Percentiles rank a stretch among this genome's conserved stretches.
These are phyloP conservation scores for Chrysolina oricalcia DNA, from an alignment of 2,888 invertebrate species.

Conservation along the genomic window DNA sequence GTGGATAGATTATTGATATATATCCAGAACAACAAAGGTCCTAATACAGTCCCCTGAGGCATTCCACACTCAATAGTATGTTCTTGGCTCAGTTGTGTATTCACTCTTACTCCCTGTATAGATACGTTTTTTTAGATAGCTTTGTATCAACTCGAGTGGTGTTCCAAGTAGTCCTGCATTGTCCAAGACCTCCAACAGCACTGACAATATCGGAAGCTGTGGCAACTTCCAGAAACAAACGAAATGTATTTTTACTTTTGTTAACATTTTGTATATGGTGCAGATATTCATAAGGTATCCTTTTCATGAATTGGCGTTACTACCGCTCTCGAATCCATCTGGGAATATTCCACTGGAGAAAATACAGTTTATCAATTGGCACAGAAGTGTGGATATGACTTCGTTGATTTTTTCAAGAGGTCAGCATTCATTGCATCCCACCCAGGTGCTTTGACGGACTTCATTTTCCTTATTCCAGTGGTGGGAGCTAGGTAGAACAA, in stretches of 20 bases:
- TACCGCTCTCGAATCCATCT: slow-evolving; percentile 30
- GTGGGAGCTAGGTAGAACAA: slow-evolving; percentile 4
- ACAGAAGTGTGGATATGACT: slow-evolving; percentile 26
- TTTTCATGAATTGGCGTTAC: slow-evolving; percentile 36
- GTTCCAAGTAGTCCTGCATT: slow-evolving; percentile 8
- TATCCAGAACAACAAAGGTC: too few species aligned
- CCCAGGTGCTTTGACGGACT: slow-evolving; percentile 30
- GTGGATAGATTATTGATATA: too few species aligned
- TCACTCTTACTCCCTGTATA: neutral
- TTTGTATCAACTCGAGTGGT: neutral
- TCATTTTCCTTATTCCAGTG: slow-evolving; percentile 16
- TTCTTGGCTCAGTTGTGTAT: neutral
- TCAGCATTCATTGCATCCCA: slow-evolving; percentile 24
- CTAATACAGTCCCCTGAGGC: too few species aligned
- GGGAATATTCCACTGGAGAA: slow-evolving; percentile 32
- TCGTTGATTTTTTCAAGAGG: slow-evolving; percentile 20
- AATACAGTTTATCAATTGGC: slow-evolving; percentile 25
- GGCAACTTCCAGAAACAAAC: too few species aligned
- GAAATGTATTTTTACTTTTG: too few species aligned
- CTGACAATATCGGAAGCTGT: too few species aligned
- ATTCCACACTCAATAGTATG: too few species aligned
- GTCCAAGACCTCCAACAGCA: slow-evolving; percentile 11
- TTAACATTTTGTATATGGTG: too few species aligned
- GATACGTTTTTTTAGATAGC: neutral
- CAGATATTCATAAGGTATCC: slow-evolving; percentile 27